A percentile compares a stretch with the other conserved stretches of the same genome.
phyloP scores from a whole-genome alignment of 2,113 vertebrate genomes.

The Sciurus niger region DNA sequence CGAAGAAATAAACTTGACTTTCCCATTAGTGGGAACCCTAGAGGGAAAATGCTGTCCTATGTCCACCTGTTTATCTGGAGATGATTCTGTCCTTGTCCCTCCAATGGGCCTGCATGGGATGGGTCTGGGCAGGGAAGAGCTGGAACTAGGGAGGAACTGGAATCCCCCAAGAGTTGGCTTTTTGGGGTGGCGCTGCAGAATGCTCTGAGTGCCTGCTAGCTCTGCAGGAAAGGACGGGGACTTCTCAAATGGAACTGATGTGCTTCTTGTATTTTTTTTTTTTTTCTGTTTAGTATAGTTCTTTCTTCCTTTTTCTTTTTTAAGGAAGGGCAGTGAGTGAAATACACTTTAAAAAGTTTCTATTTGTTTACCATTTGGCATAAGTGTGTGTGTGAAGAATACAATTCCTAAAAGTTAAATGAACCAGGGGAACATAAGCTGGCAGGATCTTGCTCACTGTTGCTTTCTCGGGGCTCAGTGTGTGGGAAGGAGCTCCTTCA shows the following conservation, averaged over 20 bases:
- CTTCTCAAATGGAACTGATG: background rate
- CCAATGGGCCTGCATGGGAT: background rate
- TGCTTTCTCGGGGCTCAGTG: background rate
- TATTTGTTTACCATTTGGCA: background rate
- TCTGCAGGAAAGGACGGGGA: background rate
- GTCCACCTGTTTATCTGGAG: background rate
- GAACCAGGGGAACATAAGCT: background rate
- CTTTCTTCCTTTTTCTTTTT: background rate
- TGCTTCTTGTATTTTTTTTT: background rate
- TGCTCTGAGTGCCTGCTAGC: background rate
- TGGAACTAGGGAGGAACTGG: no score
- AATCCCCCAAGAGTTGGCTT: background rate
- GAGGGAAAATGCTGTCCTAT: background rate
- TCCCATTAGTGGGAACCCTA: background rate
- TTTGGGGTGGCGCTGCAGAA: no score
- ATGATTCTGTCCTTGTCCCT: background rate
- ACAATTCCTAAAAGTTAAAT: background rate
- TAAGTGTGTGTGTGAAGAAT: background rate
- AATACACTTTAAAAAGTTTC: background rate
- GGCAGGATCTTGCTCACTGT: background rate
- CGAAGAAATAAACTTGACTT: background rate
- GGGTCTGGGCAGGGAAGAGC: accelerated
- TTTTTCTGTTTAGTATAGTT: background rate
- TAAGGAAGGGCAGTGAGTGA: background rate
- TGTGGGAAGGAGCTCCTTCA: background rate